These are phyloP conservation scores for Gastracanthus pulcherrimus DNA, from an alignment of 2,888 invertebrate species.

Conservation along the genomic window DNA sequence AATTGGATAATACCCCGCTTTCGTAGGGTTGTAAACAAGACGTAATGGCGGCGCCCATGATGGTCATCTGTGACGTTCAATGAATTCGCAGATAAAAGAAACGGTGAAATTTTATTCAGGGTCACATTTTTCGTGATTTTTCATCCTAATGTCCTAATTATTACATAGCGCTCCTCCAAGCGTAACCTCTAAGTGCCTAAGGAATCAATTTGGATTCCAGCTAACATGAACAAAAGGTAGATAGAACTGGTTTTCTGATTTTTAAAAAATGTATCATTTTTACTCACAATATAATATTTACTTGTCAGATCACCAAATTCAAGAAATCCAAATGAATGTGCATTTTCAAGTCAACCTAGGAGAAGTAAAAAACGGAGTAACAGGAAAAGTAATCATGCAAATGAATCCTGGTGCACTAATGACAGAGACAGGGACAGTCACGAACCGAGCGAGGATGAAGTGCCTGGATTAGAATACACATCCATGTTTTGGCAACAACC, in stretches of 20 bases:
- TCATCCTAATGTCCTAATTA: slow-evolving; percentile 46
- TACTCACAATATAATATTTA: background rate
- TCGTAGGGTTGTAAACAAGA: slow-evolving; percentile 49
- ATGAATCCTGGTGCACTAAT: slow-evolving; percentile 59
- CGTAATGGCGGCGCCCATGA: slow-evolving; percentile 56
- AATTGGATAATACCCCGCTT: slow-evolving; percentile 30
- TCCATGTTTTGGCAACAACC: slow-evolving; percentile 69
- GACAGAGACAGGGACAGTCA: slow-evolving; percentile 56
- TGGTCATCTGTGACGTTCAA: slow-evolving; percentile 54
- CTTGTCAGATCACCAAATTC: slow-evolving; percentile 35
- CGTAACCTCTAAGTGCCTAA: slow-evolving; percentile 45
- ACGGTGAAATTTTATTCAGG: slow-evolving; percentile 46
- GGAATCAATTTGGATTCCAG: slow-evolving; percentile 42
- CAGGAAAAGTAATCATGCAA: slow-evolving; percentile 47
- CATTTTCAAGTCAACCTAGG: slow-evolving; percentile 31
- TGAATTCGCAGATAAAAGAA: slow-evolving; percentile 46
- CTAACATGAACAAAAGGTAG: slow-evolving; percentile 56
- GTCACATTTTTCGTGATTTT: slow-evolving; percentile 38
- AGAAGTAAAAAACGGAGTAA: slow-evolving; percentile 45
- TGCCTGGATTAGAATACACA: slow-evolving; percentile 66
- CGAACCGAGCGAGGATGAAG: slow-evolving; percentile 57
- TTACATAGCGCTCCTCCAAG: background rate
- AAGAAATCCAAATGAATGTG: slow-evolving; percentile 46
- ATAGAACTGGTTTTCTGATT: background rate
- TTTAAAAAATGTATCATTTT: background rate